Conservation (phyloP, 1,140 invertebrate genomes). For the Trichoplusia ni region DNA sequence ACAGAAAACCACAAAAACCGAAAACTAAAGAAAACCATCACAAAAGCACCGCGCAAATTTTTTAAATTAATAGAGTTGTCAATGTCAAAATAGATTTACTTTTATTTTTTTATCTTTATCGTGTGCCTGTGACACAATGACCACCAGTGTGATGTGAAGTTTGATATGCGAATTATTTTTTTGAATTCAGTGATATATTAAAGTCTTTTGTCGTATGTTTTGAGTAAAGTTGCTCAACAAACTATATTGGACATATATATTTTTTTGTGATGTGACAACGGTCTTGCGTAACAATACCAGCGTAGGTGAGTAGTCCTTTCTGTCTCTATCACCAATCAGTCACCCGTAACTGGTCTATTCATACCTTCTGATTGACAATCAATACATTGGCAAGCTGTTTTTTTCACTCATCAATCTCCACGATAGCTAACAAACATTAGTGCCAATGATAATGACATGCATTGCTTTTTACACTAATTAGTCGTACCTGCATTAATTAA, state of each 20-base stretch:
- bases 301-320: constrained; percentile 1
- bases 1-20: constrained; percentile 14
- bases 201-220: background rate
- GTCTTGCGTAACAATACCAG: constrained; percentile 31
- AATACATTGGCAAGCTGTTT: too few species aligned
- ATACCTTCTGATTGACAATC: too few species aligned
- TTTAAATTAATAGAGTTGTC: background rate
- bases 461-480: too few species aligned
- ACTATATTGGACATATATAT: background rate
- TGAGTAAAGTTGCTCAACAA: background rate
- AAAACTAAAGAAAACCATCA: constrained; percentile 9
- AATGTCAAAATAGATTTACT: background rate
- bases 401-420: too few species aligned
- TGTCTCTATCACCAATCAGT: too few species aligned
- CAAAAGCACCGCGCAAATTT: constrained; percentile 16
- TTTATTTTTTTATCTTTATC: constrained; percentile 5
- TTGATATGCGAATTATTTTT: constrained; percentile 13
- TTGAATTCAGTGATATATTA: constrained; percentile 11
- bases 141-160: constrained; percentile 14
- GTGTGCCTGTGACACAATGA: constrained; percentile 26
- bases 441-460: too few species aligned
- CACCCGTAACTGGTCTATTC: too few species aligned
- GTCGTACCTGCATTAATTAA: too few species aligned
- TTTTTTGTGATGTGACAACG: constrained; percentile 21
- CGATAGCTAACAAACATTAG: too few species aligned